Conservation (phyloP, 2,797 vertebrate species). For the Rhadinocentrus ornatus region DNA sequence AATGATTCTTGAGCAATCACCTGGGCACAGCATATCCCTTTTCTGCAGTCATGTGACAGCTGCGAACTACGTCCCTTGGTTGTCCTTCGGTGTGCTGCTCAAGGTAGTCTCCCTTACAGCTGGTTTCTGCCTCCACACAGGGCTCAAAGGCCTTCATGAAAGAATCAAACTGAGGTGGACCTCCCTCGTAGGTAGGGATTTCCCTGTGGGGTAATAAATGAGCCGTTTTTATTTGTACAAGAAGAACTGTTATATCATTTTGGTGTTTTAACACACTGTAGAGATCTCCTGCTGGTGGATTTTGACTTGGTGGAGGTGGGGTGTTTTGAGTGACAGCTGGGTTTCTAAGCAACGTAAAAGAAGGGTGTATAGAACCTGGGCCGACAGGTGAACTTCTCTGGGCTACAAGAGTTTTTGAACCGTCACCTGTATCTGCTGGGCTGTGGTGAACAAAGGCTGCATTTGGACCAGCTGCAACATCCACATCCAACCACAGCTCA, state of each 20-base stretch:
- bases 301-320: not conserved
- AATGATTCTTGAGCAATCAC: not conserved
- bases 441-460: not conserved
- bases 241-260: not conserved
- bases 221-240: too few species aligned
- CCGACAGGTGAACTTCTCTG: too few species aligned
- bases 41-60: too few species aligned
- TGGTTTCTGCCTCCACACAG: not conserved
- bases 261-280: not conserved
- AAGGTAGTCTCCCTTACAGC: not conserved
- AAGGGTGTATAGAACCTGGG: too few species aligned
- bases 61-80: not conserved
- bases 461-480: not conserved
- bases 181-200: too few species aligned
- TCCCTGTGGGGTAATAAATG: too few species aligned
- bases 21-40: slow-evolving; percentile 10
- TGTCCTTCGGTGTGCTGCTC: not conserved
- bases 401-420: not conserved
- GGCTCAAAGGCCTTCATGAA: too few species aligned
- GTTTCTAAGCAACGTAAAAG: not conserved
- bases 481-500: not conserved
- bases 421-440: not conserved
- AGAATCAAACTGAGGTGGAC: too few species aligned
- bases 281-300: not conserved
- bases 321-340: not conserved